phyloP scores from a whole-genome alignment of 2,888 invertebrate species.

The Philereme transversata region DNA sequence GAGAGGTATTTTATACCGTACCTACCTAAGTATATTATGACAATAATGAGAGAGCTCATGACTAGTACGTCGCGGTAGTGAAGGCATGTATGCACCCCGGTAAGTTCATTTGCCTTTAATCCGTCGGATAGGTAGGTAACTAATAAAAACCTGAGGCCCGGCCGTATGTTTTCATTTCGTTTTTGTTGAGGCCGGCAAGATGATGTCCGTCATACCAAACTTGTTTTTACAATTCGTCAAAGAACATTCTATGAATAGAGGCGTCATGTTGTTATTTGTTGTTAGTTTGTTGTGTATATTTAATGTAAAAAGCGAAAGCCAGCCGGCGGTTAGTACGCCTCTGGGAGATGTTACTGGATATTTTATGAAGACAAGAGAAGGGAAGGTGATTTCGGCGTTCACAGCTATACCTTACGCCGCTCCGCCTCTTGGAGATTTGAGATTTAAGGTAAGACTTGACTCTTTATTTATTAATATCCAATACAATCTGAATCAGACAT shows the following conservation, averaged over 20 bases:
- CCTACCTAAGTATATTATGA: neutral
- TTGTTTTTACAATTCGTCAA: constrained; percentile 37
- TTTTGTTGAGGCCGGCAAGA: constrained; percentile 51
- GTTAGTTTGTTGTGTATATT: constrained; percentile 29
- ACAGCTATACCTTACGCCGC: constrained; percentile 86
- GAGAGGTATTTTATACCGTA: neutral
- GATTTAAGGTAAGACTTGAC: constrained; percentile 83
- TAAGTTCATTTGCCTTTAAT: constrained; percentile 48
- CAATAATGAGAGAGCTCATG: constrained; percentile 10
- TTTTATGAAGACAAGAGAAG: constrained; percentile 80
- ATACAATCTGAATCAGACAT: no score
- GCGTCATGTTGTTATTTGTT: constrained; percentile 17
- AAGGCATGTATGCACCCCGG: constrained; percentile 5
- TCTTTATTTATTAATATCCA: neutral
- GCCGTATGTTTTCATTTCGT: constrained; percentile 54
- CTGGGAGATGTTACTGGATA: constrained; percentile 83
- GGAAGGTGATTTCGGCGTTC: constrained; percentile 84
- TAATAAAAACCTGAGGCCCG: constrained; percentile 56
- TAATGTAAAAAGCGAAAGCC: constrained; percentile 46
- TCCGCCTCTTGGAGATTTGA: constrained; percentile 84
- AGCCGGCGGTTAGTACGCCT: constrained; percentile 60
- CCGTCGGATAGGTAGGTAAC: constrained; percentile 35
- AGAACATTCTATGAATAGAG: constrained; percentile 32
- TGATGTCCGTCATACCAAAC: constrained; percentile 44
- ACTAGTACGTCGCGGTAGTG: constrained; percentile 10